Evolutionary conservation across 2,888 invertebrate genomes (phyloP).

Genomic region (Amorpha juglandis): DNA sequence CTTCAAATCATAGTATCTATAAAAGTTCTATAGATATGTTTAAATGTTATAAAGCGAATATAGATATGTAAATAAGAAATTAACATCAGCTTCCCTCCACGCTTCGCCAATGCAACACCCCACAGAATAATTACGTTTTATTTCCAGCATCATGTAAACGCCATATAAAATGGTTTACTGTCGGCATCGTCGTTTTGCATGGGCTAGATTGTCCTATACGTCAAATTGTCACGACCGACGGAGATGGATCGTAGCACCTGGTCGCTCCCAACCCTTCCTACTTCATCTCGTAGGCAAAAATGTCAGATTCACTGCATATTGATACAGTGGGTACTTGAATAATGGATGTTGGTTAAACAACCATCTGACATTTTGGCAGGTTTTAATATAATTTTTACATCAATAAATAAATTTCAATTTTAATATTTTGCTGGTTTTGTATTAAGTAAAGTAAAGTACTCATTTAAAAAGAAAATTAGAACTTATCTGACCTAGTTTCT

Average conservation of each 20-base stretch:
- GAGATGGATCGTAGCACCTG: slow-evolving; percentile 81
- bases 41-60: too few relatives aligned
- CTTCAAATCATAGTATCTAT: too few relatives aligned
- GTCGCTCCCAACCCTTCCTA: slow-evolving; percentile 56
- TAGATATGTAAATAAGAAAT: too few relatives aligned
- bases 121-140: too few relatives aligned
- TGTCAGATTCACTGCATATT: slow-evolving; percentile 53
- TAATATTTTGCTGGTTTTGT: too few relatives aligned
- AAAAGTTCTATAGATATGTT: too few relatives aligned
- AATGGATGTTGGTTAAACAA: not conserved
- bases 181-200: slow-evolving; percentile 70
- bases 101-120: too few relatives aligned
- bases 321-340: slow-evolving; percentile 31
- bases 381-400: not conserved
- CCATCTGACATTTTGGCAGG: not conserved
- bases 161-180: slow-evolving; percentile 49
- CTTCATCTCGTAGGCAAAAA: slow-evolving; percentile 52
- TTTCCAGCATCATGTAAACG: slow-evolving; percentile 52
- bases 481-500: too few relatives aligned
- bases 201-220: slow-evolving; percentile 79
- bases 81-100: too few relatives aligned
- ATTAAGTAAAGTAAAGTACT: too few relatives aligned
- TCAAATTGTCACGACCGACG: slow-evolving; percentile 78
- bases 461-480: too few relatives aligned
- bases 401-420: too few relatives aligned